Percentiles rank a stretch among this genome's conserved stretches.
phyloP scores from a whole-genome alignment of 2,888 invertebrate species.

The Drosophila neotestacea region DNA sequence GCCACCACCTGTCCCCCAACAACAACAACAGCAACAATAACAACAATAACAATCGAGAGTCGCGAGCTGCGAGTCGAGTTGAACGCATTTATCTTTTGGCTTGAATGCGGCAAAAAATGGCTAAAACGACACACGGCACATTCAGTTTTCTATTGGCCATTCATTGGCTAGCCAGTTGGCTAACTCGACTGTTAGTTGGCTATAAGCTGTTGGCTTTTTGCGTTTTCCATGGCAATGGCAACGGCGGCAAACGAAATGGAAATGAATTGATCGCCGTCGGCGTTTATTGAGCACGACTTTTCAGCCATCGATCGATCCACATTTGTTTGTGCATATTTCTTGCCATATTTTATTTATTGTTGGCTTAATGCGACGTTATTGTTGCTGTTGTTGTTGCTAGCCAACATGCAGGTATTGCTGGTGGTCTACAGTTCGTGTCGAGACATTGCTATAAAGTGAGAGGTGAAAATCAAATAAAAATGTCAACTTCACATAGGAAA shows the following conservation, averaged over 20 bases:
- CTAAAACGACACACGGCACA: constrained; percentile 4
- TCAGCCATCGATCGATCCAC: constrained; percentile 67
- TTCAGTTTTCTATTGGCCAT: constrained; percentile 52
- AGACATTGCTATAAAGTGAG: constrained; percentile 23
- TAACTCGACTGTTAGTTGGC: constrained; percentile 4
- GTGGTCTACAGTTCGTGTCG: constrained; percentile 23
- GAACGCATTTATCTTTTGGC: constrained; percentile 77
- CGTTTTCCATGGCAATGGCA: constrained; percentile 67
- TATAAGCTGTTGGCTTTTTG: constrained; percentile 14
- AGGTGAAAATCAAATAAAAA: constrained; percentile 41
- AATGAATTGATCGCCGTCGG: constrained; percentile 72
- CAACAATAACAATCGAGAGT: constrained; percentile 32
- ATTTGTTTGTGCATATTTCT: constrained; percentile 66
- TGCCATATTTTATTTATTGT: constrained; percentile 67
- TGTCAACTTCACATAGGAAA: constrained; percentile 4
- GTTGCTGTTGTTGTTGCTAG: constrained; percentile 8
- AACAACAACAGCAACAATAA: constrained; percentile 23
- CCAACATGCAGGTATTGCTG: constrained; percentile 7
- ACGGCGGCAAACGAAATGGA: constrained; percentile 69
- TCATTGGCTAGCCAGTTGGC: constrained; percentile 41
- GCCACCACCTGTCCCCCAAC: constrained; percentile 31
- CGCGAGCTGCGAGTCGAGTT: constrained; percentile 34
- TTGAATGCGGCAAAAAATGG: constrained; percentile 44
- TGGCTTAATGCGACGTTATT: constrained; percentile 49
- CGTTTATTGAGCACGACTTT: constrained; percentile 75